A percentile compares a stretch with the other conserved stretches of the same genome.
phyloP scores from a whole-genome alignment of 2,797 vertebrate genomes.

The Phoeniculus purpureus region DNA sequence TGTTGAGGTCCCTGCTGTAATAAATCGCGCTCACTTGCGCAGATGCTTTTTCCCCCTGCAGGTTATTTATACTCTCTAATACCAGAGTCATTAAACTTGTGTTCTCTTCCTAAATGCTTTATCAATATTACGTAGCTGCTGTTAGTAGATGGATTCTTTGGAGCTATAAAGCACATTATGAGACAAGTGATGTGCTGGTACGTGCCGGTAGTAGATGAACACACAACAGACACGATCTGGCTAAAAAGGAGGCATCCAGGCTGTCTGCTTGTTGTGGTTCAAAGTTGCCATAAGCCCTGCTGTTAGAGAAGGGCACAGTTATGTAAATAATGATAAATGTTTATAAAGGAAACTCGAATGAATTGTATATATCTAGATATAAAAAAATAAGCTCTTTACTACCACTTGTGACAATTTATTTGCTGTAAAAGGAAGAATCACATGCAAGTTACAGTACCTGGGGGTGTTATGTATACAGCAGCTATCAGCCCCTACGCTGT shows the following conservation, averaged over 20 bases:
- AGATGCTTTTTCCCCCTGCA: background rate
- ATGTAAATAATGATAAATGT: slow-evolving; percentile 57
- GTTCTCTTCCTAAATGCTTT: slow-evolving; percentile 51
- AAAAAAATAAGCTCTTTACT: background rate
- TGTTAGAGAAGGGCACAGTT: slow-evolving; percentile 20
- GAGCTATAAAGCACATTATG: slow-evolving; percentile 55
- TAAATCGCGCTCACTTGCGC: slow-evolving; percentile 26
- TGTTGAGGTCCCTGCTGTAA: slow-evolving; percentile 41
- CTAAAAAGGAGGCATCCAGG: slow-evolving; percentile 24
- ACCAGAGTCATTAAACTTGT: slow-evolving; percentile 32
- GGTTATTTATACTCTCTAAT: slow-evolving; percentile 22
- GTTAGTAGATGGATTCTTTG: slow-evolving; percentile 18
- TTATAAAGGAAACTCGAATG: slow-evolving; percentile 43
- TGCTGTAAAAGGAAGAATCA: background rate
- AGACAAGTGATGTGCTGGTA: slow-evolving; percentile 34
- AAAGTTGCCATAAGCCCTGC: slow-evolving; percentile 30
- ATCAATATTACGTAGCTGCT: slow-evolving; percentile 61
- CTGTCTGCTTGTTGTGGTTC: slow-evolving; percentile 42
- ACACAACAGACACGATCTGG: background rate
- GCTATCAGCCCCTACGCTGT: background rate
- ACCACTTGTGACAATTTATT: slow-evolving; percentile 29
- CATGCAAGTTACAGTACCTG: slow-evolving; percentile 12
- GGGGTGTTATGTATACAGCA: slow-evolving; percentile 17
- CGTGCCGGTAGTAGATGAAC: slow-evolving; percentile 27
- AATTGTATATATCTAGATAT: background rate